Conservation (phyloP, 1,140 invertebrate genomes). For the Psix sp. region DNA sequence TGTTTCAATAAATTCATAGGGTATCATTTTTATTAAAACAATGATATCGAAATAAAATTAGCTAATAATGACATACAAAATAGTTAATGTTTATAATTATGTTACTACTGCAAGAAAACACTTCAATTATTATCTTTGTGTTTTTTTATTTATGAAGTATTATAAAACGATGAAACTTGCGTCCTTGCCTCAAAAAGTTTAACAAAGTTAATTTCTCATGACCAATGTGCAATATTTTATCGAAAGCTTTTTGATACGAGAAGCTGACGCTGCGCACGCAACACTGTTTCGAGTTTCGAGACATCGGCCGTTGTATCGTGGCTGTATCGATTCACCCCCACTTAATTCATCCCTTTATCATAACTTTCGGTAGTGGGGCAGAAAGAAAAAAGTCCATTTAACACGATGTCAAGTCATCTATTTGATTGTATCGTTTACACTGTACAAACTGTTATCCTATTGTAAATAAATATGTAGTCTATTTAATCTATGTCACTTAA, state of each 20-base stretch:
- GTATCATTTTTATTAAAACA: too few species aligned
- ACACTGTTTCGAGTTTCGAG: conserved; percentile 74
- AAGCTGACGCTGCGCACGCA: conserved; percentile 68
- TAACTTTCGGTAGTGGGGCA: conserved; percentile 58
- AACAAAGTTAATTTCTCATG: conserved; percentile 59
- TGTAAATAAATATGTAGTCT: too few species aligned
- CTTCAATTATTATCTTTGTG: too few species aligned
- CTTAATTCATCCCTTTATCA: conserved; percentile 50
- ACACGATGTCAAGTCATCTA: conserved; percentile 58
- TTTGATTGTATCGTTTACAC: conserved; percentile 19
- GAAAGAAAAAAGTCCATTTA: conserved; percentile 60
- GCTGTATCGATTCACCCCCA: conserved; percentile 76
- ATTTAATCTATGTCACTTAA: too few species aligned
- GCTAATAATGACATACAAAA: too few species aligned
- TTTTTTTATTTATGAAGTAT: conserved; percentile 27
- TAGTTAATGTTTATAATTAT: too few species aligned
- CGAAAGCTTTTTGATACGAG: conserved; percentile 63
- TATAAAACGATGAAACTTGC: conserved; percentile 34
- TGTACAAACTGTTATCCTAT: background rate
- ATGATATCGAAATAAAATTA: too few species aligned
- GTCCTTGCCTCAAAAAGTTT: conserved; percentile 42
- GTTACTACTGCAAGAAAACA: too few species aligned
- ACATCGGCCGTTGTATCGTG: conserved; percentile 74
- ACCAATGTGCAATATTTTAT: conserved; percentile 66
- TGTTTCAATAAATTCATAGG: too few species aligned